Conservation (phyloP, 2,113 vertebrate species). For the Xerus inauris region DNA sequence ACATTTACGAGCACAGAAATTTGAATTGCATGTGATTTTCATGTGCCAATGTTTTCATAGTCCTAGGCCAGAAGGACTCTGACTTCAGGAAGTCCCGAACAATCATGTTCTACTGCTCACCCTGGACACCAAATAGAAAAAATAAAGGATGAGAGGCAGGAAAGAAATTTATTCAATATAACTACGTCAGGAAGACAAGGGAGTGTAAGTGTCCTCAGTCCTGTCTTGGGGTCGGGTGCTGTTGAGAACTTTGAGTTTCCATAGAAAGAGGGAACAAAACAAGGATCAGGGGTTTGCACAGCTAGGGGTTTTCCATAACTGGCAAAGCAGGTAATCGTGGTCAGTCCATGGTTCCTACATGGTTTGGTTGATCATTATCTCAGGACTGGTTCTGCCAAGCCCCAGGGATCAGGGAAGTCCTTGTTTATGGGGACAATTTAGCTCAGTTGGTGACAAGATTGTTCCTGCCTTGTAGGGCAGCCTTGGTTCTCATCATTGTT, state of each 20-base stretch:
- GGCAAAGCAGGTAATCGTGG: not conserved
- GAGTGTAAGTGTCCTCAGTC: not conserved
- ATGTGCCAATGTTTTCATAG: not conserved
- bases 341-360: no score
- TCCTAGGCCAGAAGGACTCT: not conserved
- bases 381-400: not conserved
- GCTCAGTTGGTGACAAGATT: not conserved
- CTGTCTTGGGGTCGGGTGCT: not conserved
- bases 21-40: not conserved
- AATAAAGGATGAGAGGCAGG: not conserved
- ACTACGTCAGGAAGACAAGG: not conserved
- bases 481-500: not conserved
- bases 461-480: no score
- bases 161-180: not conserved
- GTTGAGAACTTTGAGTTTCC: not conserved
- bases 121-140: not conserved
- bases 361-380: not conserved
- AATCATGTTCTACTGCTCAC: not conserved
- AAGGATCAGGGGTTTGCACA: not conserved
- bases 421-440: not conserved
- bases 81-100: not conserved
- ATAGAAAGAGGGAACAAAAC: not conserved
- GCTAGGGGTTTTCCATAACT: not conserved
- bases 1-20: not conserved
- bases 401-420: not conserved